Percentiles rank a stretch among this genome's conserved stretches.
phyloP scores from a whole-genome alignment of 35 echinoderm and acorn worm species.

The Stichopus chloronotus region DNA sequence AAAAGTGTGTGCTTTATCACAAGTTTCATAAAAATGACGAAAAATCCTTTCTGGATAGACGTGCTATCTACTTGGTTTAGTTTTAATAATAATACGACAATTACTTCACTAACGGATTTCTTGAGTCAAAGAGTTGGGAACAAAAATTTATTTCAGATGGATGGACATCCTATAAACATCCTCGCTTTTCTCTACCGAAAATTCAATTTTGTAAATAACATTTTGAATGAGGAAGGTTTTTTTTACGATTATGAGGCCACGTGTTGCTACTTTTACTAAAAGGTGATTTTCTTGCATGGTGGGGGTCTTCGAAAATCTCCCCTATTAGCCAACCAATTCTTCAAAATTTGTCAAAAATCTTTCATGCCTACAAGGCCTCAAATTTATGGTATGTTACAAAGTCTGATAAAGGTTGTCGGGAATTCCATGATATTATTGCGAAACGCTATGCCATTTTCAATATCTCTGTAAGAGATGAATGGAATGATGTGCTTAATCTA shows the following conservation, averaged over 20 bases:
- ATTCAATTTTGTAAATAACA: not conserved
- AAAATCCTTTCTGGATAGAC: not conserved
- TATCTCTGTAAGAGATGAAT: not conserved
- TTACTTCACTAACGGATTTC: not conserved
- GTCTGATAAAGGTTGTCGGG: not conserved
- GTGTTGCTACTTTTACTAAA: not conserved
- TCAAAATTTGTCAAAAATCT: not conserved
- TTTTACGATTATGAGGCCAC: not conserved
- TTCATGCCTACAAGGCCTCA: not conserved
- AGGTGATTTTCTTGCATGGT: not conserved
- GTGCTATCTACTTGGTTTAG: not conserved
- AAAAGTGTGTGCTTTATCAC: not conserved
- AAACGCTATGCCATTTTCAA: not conserved
- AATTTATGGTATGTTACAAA: not conserved
- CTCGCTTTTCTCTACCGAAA: not conserved
- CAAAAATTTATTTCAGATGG: no score
- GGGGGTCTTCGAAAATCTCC: not conserved
- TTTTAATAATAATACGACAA: not conserved
- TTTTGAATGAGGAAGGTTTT: not conserved
- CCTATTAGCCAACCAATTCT: not conserved
- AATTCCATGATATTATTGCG: not conserved
- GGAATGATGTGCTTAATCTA: constrained; percentile 1
- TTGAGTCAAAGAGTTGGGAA: not conserved
- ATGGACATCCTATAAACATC: no score
- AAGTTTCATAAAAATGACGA: not conserved